These are phyloP conservation scores for Trachops cirrhosus DNA, from an alignment of 2,797 vertebrate genomes.

Conservation along the genomic window DNA sequence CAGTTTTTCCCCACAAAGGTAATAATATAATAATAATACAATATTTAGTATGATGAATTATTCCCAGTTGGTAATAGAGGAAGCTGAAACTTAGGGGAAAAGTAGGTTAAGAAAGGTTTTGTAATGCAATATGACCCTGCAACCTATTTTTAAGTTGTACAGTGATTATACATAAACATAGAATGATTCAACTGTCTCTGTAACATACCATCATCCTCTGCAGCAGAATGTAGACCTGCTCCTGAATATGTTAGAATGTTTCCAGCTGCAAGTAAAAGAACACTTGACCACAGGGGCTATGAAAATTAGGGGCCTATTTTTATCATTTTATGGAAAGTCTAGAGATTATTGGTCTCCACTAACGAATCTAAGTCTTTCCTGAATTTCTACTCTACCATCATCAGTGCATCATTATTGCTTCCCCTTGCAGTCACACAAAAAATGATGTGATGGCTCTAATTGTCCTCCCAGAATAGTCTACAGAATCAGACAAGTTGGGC, in stretches of 20 bases:
- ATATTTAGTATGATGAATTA: not conserved
- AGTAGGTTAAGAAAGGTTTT: not conserved
- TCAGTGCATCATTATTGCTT: not conserved
- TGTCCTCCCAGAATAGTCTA: not conserved
- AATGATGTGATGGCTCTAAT: not conserved
- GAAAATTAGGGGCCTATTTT: not conserved
- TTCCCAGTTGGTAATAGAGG: not conserved
- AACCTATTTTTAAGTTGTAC: not conserved
- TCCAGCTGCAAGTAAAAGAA: not conserved
- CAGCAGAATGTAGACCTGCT: not conserved
- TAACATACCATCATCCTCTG: not conserved
- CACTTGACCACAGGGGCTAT: not conserved
- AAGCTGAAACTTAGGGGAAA: not conserved
- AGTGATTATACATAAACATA: not conserved
- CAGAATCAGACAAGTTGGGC: not conserved
- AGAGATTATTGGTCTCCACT: not conserved
- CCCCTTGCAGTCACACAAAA: not conserved
- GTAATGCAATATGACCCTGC: not conserved
- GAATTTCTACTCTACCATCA: not conserved
- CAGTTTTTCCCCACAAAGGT: not conserved
- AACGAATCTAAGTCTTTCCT: not conserved
- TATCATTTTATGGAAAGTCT: not conserved
- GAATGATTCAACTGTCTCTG: not conserved
- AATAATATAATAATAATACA: not conserved
- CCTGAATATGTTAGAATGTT: not conserved